A percentile compares a stretch with the other conserved stretches of the same genome.
These are phyloP conservation scores for Butorides virescens DNA, from an alignment of 2,113 vertebrate species.

Conservation along the genomic window DNA sequence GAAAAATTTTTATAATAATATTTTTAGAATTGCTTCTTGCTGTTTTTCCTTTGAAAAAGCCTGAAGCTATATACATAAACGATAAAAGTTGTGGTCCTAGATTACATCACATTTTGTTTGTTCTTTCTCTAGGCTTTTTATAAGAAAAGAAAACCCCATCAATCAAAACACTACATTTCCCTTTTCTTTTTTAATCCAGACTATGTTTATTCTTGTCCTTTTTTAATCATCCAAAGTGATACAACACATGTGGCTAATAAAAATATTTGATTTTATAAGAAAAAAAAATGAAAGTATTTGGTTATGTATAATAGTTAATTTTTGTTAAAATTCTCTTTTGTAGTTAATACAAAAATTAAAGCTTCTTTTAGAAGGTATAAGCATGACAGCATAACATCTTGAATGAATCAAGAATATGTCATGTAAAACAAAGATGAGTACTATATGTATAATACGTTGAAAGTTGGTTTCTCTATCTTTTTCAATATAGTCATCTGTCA, in stretches of 20 bases:
- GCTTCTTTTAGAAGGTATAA: not conserved
- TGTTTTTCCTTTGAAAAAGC: conserved; percentile 13
- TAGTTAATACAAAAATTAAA: not conserved
- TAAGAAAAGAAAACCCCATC: not conserved
- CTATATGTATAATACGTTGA: not conserved
- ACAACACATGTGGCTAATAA: not conserved
- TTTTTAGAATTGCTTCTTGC: conserved; percentile 8
- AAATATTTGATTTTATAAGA: not conserved
- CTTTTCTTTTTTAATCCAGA: not conserved
- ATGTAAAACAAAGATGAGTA: not conserved
- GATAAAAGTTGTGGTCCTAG: not conserved
- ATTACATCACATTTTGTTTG: conserved; percentile 14
- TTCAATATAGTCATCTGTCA: not conserved
- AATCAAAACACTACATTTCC: conserved; percentile 22
- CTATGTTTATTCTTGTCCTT: not conserved
- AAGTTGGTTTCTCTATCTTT: not conserved
- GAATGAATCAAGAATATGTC: not conserved
- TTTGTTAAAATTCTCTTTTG: not conserved
- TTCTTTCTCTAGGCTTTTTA: conserved; percentile 25
- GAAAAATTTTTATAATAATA: conserved; percentile 4
- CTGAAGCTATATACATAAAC: not conserved
- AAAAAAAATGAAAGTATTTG: not conserved
- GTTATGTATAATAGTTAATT: not conserved
- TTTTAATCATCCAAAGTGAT: not conserved
- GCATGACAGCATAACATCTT: not conserved